These are phyloP conservation scores for Desmophyllum pertusum DNA, from an alignment of 92 coral and sea anemone genomes.

Conservation along the genomic window DNA sequence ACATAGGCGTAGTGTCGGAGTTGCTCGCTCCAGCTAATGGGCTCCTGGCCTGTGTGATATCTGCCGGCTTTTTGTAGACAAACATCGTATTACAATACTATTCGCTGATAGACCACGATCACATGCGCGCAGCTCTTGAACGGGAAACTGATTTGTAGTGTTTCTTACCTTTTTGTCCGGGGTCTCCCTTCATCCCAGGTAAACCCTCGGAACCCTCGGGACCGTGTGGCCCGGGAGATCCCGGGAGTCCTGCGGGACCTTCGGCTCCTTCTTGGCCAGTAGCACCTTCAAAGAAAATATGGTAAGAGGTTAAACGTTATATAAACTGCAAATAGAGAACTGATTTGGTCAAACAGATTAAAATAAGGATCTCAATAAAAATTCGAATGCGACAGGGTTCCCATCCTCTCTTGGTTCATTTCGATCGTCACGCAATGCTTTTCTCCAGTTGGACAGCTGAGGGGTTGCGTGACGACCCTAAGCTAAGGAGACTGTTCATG, in stretches of 20 bases:
- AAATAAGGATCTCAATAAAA: background rate
- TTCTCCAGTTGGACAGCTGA: background rate
- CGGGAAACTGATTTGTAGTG: background rate
- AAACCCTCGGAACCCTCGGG: slow-evolving; percentile 19
- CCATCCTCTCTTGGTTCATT: background rate
- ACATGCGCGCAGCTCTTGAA: background rate
- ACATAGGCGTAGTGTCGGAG: too few relatives aligned
- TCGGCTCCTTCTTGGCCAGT: slow-evolving; percentile 49
- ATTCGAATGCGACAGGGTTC: background rate
- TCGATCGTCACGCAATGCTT: background rate
- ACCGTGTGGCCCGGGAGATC: slow-evolving; percentile 56
- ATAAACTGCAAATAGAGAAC: background rate
- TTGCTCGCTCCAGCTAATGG: too few relatives aligned
- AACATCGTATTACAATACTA: background rate
- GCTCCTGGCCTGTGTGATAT: background rate
- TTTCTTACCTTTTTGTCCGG: slow-evolving; percentile 24
- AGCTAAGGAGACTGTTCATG: too few relatives aligned
- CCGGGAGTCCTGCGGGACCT: slow-evolving; percentile 45
- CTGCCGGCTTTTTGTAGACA: background rate
- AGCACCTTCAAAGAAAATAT: slow-evolving; percentile 20
- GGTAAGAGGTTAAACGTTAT: background rate
- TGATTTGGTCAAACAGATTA: background rate
- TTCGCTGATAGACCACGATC: background rate
- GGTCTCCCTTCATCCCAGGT: slow-evolving; percentile 49
- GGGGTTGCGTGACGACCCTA: background rate